Evolutionary conservation across 2,113 vertebrate genomes (phyloP), one percentile per base, ranked within the genome.

Genomic region (Excalfactoria chinensis): DNA sequence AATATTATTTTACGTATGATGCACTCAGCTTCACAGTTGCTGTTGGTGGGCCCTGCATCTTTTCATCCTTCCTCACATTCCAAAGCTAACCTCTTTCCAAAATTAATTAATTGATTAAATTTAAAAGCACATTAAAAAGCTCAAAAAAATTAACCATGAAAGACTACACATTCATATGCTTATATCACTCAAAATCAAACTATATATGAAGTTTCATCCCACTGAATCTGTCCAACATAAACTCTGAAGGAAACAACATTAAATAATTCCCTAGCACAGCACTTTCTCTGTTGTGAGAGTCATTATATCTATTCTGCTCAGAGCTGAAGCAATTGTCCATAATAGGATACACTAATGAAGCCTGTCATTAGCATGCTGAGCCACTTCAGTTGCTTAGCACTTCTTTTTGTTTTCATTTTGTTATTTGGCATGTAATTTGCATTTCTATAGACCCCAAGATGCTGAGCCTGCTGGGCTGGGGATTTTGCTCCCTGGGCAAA

Each of bases 341-440:
- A 30, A 67, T 9, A 44, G 78, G 68, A 35, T 13, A 35, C 18
- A n/a, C 78, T 73, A 89, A 87, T 80, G 68, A 89, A 91, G 71
- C 41, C 81, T 87, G 56, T 74, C 86, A 90, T 96, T 94, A 94
- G 84, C 84, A 89, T 90, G 81, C 91, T 77, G 75, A 85, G 84
- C 68, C 71, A 67, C 68, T 90, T 90, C 78, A 76, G 74, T 19
- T 76, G 64, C 35, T 83, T 67, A 82, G 46, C 59, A 59, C 43
- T 95, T 59, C 51, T 59, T 79, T 91, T 85, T 91, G 78, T 80
- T 89, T 70, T 83, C 64, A 22, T 79, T 90, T 88, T 44, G n/a
- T 62, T 85, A 49, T 90, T 87, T 94, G 56, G 51, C 59, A 60
- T 34, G 35, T 16, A 16, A 96, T 95, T 96, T 93, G 84, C 89